Percentiles rank a stretch among this genome's conserved stretches.
Evolutionary conservation across 2,113 vertebrate species (phyloP).

Genomic region (Salvelinus alpinus): DNA sequence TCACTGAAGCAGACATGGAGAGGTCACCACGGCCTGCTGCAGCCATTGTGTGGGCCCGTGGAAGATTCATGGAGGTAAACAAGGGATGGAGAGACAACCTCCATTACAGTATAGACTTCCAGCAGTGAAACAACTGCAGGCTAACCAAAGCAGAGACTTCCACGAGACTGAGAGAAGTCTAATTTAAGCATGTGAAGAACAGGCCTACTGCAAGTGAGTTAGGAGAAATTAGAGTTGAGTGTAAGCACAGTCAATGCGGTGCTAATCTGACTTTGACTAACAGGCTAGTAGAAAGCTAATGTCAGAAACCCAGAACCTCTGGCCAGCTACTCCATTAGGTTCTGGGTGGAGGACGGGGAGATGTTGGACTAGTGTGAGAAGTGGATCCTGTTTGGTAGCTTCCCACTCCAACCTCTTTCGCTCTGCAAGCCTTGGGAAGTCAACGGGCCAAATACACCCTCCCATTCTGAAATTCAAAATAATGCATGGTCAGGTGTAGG

Average conservation of each 20-base stretch:
- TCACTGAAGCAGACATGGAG: neutral
- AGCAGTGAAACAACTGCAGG: neutral
- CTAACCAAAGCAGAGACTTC: neutral
- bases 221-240: neutral
- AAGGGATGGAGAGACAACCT: neutral
- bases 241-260: neutral
- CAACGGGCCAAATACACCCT: no score
- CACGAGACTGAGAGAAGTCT: neutral
- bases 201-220: neutral
- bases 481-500: no score
- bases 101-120: neutral
- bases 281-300: neutral
- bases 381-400: no score
- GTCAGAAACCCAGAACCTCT: no score
- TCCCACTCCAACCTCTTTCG: no score
- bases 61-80: neutral
- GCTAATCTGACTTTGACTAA: neutral
- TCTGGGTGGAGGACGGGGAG: no score
- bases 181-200: neutral
- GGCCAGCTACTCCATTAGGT: no score
- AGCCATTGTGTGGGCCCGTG: neutral
- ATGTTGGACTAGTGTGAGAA: no score
- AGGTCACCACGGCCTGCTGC: neutral
- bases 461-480: no score
- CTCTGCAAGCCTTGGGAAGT: no score